These are phyloP conservation scores for Ypsolopha scabrella DNA, from an alignment of 2,888 invertebrate genomes.

Conservation along the genomic window DNA sequence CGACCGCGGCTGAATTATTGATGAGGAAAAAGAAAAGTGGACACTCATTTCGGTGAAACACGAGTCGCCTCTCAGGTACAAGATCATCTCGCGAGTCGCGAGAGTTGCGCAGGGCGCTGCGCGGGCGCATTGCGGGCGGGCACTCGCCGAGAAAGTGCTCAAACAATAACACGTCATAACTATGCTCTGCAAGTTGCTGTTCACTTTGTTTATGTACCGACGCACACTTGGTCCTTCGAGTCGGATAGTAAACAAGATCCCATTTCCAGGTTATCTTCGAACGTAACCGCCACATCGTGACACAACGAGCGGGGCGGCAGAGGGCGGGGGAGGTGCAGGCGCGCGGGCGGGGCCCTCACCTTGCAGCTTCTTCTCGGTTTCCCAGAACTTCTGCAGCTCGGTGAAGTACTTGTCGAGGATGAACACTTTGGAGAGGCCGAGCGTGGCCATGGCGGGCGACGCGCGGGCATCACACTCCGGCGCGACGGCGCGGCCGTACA, in stretches of 20 bases:
- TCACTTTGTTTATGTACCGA: too few species aligned
- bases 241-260: too few species aligned
- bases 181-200: too few species aligned
- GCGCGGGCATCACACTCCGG: constrained; percentile 52
- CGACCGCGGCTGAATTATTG: neutral
- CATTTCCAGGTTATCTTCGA: too few species aligned
- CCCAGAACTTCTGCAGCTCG: constrained; percentile 96
- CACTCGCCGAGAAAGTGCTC: too few species aligned
- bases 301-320: too few species aligned
- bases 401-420: constrained; percentile 98
- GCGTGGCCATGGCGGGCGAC: constrained; percentile 85
- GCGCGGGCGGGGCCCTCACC: constrained; percentile 72
- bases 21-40: neutral
- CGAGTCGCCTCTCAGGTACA: neutral
- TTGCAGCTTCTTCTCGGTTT: constrained; percentile 95
- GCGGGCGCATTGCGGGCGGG: neutral
- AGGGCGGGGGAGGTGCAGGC: too few species aligned
- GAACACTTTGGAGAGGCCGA: constrained; percentile 97
- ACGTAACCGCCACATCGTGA: too few species aligned
- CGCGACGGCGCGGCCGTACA: constrained; percentile 36
- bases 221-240: too few species aligned
- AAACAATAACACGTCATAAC: too few species aligned
- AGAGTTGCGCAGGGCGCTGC: constrained; percentile 6
- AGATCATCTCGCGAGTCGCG: constrained; percentile 7
- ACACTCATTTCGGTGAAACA: neutral